Conservation (phyloP, 1,140 invertebrate genomes). For the Oncopeltus fasciatus region DNA sequence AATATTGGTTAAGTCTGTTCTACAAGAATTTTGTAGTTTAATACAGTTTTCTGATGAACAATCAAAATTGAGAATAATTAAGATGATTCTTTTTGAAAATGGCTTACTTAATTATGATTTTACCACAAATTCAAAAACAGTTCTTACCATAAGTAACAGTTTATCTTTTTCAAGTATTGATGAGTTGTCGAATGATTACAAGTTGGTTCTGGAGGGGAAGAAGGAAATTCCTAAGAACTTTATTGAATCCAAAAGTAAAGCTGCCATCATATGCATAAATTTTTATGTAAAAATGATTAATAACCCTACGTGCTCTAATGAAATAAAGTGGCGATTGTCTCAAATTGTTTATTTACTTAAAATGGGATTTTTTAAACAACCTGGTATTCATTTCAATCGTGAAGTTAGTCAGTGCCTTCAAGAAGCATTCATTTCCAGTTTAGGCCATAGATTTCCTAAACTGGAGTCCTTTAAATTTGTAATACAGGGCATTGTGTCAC, state of each 20-base stretch:
- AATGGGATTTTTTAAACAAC: background rate
- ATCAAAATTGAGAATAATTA: background rate
- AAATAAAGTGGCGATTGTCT: background rate
- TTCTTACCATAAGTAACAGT: background rate
- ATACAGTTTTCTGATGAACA: background rate
- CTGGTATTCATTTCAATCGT: background rate
- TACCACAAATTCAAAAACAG: background rate
- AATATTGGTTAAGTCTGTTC: background rate
- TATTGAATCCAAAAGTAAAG: background rate
- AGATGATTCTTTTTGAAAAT: background rate
- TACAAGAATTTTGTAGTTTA: background rate
- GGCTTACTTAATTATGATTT: background rate
- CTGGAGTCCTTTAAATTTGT: background rate
- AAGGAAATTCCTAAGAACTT: background rate
- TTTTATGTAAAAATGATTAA: background rate
- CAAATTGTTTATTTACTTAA: background rate
- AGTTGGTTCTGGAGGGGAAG: background rate
- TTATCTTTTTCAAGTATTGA: background rate
- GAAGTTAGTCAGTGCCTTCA: background rate
- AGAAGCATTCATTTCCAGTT: background rate
- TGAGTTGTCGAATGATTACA: background rate
- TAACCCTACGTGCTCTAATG: background rate
- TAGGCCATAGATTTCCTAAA: background rate
- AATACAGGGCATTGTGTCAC: background rate
- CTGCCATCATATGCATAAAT: background rate